These are phyloP conservation scores for Hydrotaea diabolus DNA, from an alignment of 2,888 invertebrate species.

Conservation along the genomic window DNA sequence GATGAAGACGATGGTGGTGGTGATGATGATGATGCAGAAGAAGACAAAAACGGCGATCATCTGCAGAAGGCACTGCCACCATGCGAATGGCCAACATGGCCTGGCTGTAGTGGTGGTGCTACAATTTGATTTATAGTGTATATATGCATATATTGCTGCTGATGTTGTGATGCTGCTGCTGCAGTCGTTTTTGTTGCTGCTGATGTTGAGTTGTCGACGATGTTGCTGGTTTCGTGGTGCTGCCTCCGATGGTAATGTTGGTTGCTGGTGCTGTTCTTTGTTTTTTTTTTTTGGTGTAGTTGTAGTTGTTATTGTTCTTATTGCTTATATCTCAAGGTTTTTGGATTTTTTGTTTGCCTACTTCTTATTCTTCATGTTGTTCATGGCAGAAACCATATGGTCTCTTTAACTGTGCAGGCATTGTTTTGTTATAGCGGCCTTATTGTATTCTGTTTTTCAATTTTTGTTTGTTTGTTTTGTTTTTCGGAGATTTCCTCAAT, in stretches of 20 bases:
- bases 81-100: too few relatives aligned
- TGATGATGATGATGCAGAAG: neutral
- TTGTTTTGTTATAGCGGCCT: neutral
- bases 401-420: slow-evolving; percentile 21
- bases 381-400: slow-evolving; percentile 56
- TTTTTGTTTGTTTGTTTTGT: slow-evolving; percentile 39
- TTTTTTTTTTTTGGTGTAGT: slow-evolving; percentile 36
- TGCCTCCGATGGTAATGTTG: slow-evolving; percentile 24
- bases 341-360: slow-evolving; percentile 20
- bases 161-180: slow-evolving; percentile 43
- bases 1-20: neutral
- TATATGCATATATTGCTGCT: slow-evolving; percentile 33
- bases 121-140: slow-evolving; percentile 57
- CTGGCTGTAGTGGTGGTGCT: neutral
- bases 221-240: too few relatives aligned
- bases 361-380: neutral
- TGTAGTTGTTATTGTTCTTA: neutral
- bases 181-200: neutral
- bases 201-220: neutral
- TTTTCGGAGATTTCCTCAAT: slow-evolving; percentile 70
- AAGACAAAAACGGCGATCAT: neutral
- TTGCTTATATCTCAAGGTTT: slow-evolving; percentile 57
- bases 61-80: neutral
- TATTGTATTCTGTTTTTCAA: slow-evolving; percentile 10
- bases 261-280: slow-evolving; percentile 39